Evolutionary conservation across 2,113 vertebrate species (phyloP).

Genomic region (Glaucidium brasilianum): DNA sequence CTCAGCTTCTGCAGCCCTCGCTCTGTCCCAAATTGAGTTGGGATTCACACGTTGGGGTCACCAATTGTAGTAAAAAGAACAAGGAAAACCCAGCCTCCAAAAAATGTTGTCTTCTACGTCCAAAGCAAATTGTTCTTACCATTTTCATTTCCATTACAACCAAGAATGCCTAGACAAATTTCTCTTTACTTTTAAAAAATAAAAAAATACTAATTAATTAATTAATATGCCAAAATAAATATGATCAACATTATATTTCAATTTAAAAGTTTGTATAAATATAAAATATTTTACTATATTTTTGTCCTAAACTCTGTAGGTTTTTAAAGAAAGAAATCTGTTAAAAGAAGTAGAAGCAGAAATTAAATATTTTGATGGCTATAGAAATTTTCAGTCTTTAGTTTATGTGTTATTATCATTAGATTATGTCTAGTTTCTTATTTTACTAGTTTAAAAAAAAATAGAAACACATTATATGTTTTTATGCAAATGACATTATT

Average conservation of each 20-base stretch:
- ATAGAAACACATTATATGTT: background rate
- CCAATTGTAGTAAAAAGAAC: background rate
- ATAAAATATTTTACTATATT: background rate
- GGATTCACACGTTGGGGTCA: no score
- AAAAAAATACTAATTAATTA: background rate
- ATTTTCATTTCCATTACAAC: background rate
- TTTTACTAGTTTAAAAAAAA: background rate
- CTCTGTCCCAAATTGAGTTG: no score
- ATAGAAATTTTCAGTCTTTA: background rate
- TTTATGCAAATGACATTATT: background rate
- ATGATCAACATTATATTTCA: fast-evolving
- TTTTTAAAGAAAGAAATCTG: background rate
- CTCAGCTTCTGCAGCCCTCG: no score
- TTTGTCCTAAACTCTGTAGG: background rate
- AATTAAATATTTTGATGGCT: background rate
- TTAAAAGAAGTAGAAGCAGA: background rate
- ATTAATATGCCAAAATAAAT: background rate
- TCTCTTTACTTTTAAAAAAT: background rate
- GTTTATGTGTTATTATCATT: background rate
- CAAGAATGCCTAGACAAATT: background rate
- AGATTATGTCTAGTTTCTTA: background rate
- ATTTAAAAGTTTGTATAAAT: background rate
- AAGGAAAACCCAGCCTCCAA: background rate
- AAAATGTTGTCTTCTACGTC: background rate
- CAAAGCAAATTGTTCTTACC: background rate